Evolutionary conservation across 2,888 invertebrate species (phyloP).

Genomic region (Galeruca laticollis): DNA sequence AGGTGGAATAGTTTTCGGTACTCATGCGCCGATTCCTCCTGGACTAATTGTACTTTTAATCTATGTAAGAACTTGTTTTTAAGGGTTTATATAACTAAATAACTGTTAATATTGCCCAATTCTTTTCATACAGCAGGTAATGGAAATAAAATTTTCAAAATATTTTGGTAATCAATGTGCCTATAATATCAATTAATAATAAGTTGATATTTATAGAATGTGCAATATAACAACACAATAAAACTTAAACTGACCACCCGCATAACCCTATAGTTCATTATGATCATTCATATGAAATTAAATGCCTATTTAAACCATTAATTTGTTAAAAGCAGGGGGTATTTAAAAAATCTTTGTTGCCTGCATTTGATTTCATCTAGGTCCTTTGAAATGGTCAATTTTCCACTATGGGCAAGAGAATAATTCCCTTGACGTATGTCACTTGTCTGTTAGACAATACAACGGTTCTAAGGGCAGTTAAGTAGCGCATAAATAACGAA

Average conservation of each 20-base stretch:
- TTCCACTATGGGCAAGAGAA: constrained; percentile 47
- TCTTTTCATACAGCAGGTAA: background rate
- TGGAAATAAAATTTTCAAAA: too few relatives aligned
- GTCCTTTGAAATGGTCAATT: constrained; percentile 52
- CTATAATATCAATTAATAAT: background rate
- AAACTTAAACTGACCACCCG: constrained; percentile 20
- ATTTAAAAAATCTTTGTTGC: constrained; percentile 23
- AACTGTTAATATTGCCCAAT: background rate
- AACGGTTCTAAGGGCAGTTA: constrained; percentile 51
- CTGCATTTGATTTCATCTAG: constrained; percentile 26
- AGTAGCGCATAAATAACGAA: constrained; percentile 64
- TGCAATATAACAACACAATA: background rate
- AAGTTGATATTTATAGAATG: background rate
- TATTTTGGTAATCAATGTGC: too few relatives aligned
- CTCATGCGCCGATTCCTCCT: too few relatives aligned
- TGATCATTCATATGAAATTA: constrained; percentile 19
- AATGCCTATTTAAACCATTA: constrained; percentile 32
- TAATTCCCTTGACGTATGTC: constrained; percentile 51
- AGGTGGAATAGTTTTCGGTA: too few relatives aligned
- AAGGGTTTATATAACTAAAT: background rate
- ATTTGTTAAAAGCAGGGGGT: constrained; percentile 25
- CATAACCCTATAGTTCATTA: constrained; percentile 15
- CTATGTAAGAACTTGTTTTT: background rate
- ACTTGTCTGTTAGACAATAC: constrained; percentile 49
- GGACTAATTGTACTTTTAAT: background rate